These are phyloP conservation scores for Megaceryle maxima DNA, from an alignment of 2,113 vertebrate genomes.

Conservation along the genomic window DNA sequence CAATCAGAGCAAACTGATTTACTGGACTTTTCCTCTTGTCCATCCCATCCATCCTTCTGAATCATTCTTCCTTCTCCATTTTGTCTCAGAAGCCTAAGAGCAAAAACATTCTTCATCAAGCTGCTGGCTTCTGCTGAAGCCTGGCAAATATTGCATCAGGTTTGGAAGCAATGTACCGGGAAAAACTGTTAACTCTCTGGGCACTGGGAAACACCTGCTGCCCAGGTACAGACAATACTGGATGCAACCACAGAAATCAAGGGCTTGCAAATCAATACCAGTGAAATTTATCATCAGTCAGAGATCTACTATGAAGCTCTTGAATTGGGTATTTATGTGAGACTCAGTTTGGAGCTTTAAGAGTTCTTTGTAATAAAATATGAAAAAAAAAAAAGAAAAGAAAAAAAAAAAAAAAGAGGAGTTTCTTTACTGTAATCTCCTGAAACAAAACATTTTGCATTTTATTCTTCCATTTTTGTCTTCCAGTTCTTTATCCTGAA, in stretches of 20 bases:
- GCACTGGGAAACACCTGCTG: background rate
- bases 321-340: background rate
- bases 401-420: background rate
- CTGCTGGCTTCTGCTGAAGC: background rate
- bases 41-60: background rate
- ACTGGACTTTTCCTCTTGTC: background rate
- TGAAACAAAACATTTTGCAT: background rate
- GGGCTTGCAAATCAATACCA: background rate
- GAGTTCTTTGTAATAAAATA: background rate
- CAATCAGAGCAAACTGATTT: background rate
- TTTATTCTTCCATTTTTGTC: background rate
- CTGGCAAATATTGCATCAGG: background rate
- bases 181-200: background rate
- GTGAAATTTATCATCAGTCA: background rate
- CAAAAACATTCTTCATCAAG: background rate
- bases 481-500: background rate
- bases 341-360: background rate
- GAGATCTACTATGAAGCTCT: background rate
- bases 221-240: background rate
- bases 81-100: background rate
- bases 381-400: background rate
- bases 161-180: background rate
- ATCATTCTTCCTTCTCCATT: background rate
- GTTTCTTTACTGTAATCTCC: background rate
- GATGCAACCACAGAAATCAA: background rate